Evolutionary conservation across 2,797 vertebrate genomes (phyloP).

Genomic region (Cynopterus sphinx): DNA sequence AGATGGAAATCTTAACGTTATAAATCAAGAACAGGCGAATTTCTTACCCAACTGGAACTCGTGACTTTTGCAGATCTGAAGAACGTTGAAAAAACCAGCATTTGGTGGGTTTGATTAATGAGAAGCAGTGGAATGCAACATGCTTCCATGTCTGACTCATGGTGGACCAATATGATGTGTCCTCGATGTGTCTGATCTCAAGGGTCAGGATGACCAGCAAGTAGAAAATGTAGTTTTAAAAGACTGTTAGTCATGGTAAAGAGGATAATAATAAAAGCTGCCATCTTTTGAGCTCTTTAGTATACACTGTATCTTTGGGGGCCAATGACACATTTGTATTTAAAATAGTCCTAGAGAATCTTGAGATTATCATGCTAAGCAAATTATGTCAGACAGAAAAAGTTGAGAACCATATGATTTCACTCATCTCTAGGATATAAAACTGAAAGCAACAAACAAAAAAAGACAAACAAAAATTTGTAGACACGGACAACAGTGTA

Average conservation of each 20-base stretch:
- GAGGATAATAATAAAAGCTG: not conserved
- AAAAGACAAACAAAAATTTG: no score
- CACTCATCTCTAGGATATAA: no score
- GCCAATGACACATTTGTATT: not conserved
- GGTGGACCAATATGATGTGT: not conserved
- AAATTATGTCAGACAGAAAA: no score
- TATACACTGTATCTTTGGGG: not conserved
- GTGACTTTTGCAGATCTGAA: not conserved
- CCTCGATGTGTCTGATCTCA: not conserved
- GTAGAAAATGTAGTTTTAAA: conserved; percentile 11
- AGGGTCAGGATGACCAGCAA: not conserved
- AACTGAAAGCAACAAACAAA: no score
- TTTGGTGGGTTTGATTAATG: not conserved
- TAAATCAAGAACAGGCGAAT: not conserved
- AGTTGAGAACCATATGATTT: no score
- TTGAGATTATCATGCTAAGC: no score
- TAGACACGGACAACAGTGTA: no score
- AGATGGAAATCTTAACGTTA: conserved; percentile 27
- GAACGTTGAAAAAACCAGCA: not conserved
- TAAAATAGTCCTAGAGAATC: not conserved
- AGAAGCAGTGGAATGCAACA: not conserved
- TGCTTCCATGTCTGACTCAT: not conserved
- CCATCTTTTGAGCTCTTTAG: not conserved
- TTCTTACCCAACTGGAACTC: not conserved
- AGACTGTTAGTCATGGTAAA: not conserved